Evolutionary conservation across 2,888 invertebrate genomes (phyloP).

Genomic region (Harpalus rufipes): DNA sequence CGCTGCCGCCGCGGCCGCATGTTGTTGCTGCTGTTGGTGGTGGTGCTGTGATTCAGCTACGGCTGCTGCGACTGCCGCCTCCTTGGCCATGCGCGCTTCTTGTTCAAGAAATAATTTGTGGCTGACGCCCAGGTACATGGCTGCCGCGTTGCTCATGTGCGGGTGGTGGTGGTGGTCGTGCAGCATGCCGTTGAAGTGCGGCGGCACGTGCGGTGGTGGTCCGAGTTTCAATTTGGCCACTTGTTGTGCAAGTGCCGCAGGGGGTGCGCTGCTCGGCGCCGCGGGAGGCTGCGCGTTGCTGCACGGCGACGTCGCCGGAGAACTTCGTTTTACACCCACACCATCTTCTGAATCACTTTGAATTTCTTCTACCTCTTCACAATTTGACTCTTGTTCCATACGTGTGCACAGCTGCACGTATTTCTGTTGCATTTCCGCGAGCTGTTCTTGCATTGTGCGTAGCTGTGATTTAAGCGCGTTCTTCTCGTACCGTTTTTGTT

Average conservation of each 20-base stretch:
- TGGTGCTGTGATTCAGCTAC: slow-evolving; percentile 80
- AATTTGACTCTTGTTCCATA: slow-evolving; percentile 89
- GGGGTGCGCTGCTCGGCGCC: slow-evolving; percentile 72
- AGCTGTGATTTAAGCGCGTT: slow-evolving; percentile 92
- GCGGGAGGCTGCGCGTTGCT: slow-evolving; percentile 75
- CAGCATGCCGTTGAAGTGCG: slow-evolving; percentile 75
- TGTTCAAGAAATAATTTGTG: slow-evolving; percentile 90
- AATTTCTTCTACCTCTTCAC: slow-evolving; percentile 86
- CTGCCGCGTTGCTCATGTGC: slow-evolving; percentile 78
- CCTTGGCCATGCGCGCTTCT: slow-evolving; percentile 86
- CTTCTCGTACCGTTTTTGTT: slow-evolving; percentile 92
- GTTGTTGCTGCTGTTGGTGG: slow-evolving; percentile 77
- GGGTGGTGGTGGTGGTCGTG: slow-evolving; percentile 76
- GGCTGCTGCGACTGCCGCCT: slow-evolving; percentile 81
- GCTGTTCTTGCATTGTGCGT: slow-evolving; percentile 92
- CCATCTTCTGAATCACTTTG: slow-evolving; percentile 85
- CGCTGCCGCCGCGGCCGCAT: slow-evolving; percentile 70
- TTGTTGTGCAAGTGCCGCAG: slow-evolving; percentile 73
- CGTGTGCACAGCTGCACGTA: slow-evolving; percentile 92
- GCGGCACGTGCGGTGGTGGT: slow-evolving; percentile 77
- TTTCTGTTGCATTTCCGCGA: slow-evolving; percentile 94
- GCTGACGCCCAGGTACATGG: slow-evolving; percentile 88
- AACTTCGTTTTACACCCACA: slow-evolving; percentile 78
- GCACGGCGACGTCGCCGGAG: slow-evolving; percentile 79
- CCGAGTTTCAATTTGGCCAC: slow-evolving; percentile 76